A percentile compares a stretch with the other conserved stretches of the same genome.
Evolutionary conservation across 2,113 vertebrate genomes (phyloP).

Genomic region (Ciconia stormi): DNA sequence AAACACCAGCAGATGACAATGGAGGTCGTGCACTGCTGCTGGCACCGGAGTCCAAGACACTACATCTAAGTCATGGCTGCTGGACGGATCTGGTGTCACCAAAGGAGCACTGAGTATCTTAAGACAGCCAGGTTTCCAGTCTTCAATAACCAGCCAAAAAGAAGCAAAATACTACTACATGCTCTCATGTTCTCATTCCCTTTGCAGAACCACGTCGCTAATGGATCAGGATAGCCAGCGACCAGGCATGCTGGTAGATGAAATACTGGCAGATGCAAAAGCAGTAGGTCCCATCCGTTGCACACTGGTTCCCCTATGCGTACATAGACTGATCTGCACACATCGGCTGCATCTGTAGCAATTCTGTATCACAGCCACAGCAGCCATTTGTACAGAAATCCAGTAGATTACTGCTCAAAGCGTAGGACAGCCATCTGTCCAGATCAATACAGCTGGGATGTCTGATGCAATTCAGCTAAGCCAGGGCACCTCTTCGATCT

Average conservation of each 20-base stretch:
- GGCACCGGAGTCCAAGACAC: background rate
- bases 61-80: background rate
- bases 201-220: background rate
- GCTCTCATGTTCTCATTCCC: background rate
- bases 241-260: background rate
- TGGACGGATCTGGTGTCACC: background rate
- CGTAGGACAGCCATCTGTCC: background rate
- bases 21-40: background rate
- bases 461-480: background rate
- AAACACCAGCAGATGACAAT: background rate
- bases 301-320: background rate
- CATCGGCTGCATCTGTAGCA: background rate
- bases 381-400: background rate
- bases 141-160: background rate
- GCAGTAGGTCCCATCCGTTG: background rate
- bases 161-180: background rate
- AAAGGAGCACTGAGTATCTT: background rate
- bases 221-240: background rate
- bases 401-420: background rate
- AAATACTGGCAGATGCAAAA: background rate
- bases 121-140: background rate
- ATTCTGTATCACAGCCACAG: background rate
- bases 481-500: background rate
- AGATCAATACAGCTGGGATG: background rate
- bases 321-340: rapidly evolving